These are phyloP conservation scores for Sesamia inferens DNA, from an alignment of 2,888 invertebrate species.

Conservation along the genomic window DNA sequence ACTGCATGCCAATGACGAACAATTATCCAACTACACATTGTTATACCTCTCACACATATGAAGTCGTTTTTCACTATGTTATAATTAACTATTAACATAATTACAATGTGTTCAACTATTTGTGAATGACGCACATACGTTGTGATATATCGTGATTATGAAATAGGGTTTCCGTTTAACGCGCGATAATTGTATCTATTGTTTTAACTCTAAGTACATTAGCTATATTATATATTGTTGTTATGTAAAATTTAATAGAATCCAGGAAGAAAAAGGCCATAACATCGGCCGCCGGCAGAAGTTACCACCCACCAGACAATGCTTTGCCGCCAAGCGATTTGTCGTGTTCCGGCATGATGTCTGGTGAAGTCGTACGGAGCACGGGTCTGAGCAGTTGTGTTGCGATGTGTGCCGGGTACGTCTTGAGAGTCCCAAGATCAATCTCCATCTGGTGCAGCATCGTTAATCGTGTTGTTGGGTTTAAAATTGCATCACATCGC, in stretches of 20 bases:
- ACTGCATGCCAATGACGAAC: not conserved
- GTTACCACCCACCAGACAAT: too few relatives aligned
- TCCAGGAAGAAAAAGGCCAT: too few relatives aligned
- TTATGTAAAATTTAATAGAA: not conserved
- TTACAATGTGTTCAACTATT: slow-evolving; percentile 41
- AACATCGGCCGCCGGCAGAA: too few relatives aligned
- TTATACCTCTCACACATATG: not conserved
- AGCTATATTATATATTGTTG: slow-evolving; percentile 8
- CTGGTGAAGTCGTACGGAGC: too few relatives aligned
- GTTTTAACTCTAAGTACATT: slow-evolving; percentile 18
- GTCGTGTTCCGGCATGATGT: too few relatives aligned
- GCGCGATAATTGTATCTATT: slow-evolving; percentile 46
- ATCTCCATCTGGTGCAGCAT: too few relatives aligned
- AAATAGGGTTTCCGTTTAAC: slow-evolving; percentile 69
- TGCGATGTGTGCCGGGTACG: too few relatives aligned
- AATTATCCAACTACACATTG: not conserved
- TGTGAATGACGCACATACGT: slow-evolving; percentile 42
- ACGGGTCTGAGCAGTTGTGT: too few relatives aligned
- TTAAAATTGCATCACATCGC: too few relatives aligned
- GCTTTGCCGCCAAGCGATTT: too few relatives aligned
- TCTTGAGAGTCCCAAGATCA: too few relatives aligned
- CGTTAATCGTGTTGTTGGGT: too few relatives aligned
- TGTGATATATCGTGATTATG: slow-evolving; percentile 67
- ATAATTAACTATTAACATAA: slow-evolving; percentile 41
- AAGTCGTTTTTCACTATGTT: slow-evolving; percentile 13